phyloP scores from a whole-genome alignment of 1,140 invertebrate species.

The Colletes gigas region DNA sequence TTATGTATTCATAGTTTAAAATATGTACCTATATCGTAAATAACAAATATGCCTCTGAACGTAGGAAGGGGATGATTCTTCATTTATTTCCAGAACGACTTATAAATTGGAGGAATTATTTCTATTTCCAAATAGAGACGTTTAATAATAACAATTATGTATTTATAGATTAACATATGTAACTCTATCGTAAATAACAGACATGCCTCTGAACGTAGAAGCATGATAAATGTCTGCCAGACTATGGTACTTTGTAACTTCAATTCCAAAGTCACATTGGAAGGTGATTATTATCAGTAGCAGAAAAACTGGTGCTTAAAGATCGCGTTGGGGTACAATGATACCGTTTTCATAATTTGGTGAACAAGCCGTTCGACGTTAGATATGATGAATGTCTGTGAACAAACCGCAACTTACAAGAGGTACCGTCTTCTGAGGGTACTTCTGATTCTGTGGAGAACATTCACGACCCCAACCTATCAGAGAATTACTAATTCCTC shows the following conservation, averaged over 20 bases:
- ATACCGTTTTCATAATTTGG: conserved; percentile 22
- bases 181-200: background rate
- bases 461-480: conserved; percentile 27
- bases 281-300: background rate
- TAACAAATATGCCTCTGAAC: no score
- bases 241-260: background rate
- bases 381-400: conserved; percentile 38
- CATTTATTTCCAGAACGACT: no score
- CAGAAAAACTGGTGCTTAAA: background rate
- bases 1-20: no score
- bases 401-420: conserved; percentile 51
- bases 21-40: background rate
- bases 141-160: no score
- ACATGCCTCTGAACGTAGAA: no score
- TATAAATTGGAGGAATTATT: no score
- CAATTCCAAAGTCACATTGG: no score
- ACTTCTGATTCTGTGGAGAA: conserved; percentile 37
- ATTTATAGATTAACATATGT: no score
- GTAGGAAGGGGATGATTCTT: no score
- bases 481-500: conserved; percentile 53
- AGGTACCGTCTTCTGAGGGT: conserved; percentile 28
- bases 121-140: no score
- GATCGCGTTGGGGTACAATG: background rate
- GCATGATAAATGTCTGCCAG: background rate
- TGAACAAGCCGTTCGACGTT: conserved; percentile 3